phyloP scores from a whole-genome alignment of 2,888 invertebrate genomes.

The Choristoneura rosaceana region DNA sequence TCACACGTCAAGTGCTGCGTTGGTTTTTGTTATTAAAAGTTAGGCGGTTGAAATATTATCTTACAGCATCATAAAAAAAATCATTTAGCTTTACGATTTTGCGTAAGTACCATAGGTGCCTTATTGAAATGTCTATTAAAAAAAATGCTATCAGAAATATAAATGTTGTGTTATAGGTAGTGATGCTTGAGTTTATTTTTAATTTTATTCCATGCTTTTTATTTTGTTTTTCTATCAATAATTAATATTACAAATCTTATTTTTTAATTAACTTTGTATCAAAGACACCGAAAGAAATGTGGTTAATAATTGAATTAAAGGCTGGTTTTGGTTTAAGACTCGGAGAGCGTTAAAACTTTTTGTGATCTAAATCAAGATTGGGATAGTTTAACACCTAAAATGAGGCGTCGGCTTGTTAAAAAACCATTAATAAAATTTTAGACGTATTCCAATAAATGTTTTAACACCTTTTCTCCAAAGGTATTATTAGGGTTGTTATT shows the following conservation, averaged over 20 bases:
- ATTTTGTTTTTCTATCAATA: not conserved
- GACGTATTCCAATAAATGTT: conserved; percentile 83
- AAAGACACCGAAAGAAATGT: not conserved
- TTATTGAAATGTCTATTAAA: too few relatives aligned
- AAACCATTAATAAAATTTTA: conserved; percentile 81
- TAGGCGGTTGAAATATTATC: not conserved
- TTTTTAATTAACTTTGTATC: not conserved
- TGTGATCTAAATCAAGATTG: conserved; percentile 37
- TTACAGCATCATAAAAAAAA: too few relatives aligned
- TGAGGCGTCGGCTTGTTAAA: conserved; percentile 80
- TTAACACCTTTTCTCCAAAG: conserved; percentile 83
- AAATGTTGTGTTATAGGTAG: too few relatives aligned
- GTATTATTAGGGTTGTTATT: conserved; percentile 82
- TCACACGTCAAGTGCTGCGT: not conserved
- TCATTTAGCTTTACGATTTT: too few relatives aligned
- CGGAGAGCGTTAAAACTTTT: conserved; percentile 17
- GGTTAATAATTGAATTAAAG: conserved; percentile 28
- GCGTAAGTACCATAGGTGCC: too few relatives aligned
- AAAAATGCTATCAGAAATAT: too few relatives aligned
- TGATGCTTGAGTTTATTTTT: not conserved
- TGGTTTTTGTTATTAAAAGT: not conserved
- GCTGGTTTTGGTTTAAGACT: conserved; percentile 10
- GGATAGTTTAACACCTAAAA: conserved; percentile 74
- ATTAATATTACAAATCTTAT: not conserved
- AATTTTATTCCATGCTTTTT: not conserved